A percentile compares a stretch with the other conserved stretches of the same genome.
Conservation (phyloP, 1,140 invertebrate genomes). For the Mizuhopecten yessoensis region DNA sequence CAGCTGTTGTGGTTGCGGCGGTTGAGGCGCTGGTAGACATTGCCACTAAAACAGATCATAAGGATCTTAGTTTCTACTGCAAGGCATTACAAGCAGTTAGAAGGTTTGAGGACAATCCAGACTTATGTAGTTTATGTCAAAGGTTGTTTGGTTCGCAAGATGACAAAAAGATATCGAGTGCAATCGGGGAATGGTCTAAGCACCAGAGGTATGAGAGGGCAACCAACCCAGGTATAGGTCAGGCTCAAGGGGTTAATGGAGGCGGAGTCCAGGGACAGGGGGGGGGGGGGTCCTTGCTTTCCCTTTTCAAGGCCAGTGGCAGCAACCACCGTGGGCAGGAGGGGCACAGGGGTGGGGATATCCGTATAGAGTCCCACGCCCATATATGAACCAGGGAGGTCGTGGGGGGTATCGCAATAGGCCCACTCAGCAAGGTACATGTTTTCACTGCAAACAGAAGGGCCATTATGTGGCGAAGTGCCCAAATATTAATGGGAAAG, state of each 20-base stretch:
- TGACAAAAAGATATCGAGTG: conserved; percentile 50
- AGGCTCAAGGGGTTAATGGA: neutral
- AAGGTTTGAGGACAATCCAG: conserved; percentile 52
- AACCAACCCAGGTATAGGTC: neutral
- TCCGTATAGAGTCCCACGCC: neutral
- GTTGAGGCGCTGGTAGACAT: conserved; percentile 52
- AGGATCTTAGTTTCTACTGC: neutral
- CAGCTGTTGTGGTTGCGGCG: conserved; percentile 49
- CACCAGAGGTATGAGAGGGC: conserved; percentile 30
- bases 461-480: conserved; percentile 57
- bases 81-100: conserved; percentile 49
- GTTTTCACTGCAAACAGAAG: conserved; percentile 45
- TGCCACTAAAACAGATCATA: neutral
- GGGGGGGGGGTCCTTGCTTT: neutral
- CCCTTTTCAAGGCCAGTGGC: conserved; percentile 4
- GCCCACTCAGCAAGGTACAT: neutral
- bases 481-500: conserved; percentile 48
- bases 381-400: neutral
- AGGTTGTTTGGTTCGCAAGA: conserved; percentile 50
- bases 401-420: neutral
- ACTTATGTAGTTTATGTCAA: conserved; percentile 44
- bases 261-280: neutral
- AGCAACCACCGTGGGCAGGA: neutral
- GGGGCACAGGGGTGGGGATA: conserved; percentile 36
- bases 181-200: conserved; percentile 48